phyloP scores from a whole-genome alignment of 2,797 vertebrate genomes.

The Ambastaia sidthimunki region DNA sequence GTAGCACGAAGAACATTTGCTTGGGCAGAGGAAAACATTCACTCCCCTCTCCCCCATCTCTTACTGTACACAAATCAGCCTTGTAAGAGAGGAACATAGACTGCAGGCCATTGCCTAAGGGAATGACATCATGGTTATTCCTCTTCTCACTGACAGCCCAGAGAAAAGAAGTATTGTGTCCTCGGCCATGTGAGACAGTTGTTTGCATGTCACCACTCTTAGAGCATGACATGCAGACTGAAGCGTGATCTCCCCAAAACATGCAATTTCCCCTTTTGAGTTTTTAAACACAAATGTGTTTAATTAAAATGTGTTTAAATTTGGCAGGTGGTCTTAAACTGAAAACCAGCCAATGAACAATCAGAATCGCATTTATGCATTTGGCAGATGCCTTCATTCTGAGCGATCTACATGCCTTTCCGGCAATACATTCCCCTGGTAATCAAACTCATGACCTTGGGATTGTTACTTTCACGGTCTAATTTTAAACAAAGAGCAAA shows the following conservation, averaged over 20 bases:
- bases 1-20: constrained; percentile 52
- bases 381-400: too few relatives aligned
- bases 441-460: too few relatives aligned
- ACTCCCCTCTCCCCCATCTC: constrained; percentile 34
- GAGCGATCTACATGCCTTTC: too few relatives aligned
- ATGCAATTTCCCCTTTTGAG: neutral
- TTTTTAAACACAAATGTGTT: neutral
- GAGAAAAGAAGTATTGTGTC: constrained; percentile 61
- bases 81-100: constrained; percentile 54
- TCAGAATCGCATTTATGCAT: neutral
- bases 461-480: too few relatives aligned
- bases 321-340: neutral
- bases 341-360: neutral
- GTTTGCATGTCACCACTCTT: constrained; percentile 29
- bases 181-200: constrained; percentile 47
- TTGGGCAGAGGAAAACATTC: constrained; percentile 40
- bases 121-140: constrained; percentile 64
- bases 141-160: constrained; percentile 33
- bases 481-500: too few relatives aligned
- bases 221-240: constrained; percentile 35
- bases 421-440: too few relatives aligned
- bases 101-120: constrained; percentile 50
- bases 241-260: constrained; percentile 5
- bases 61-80: constrained; percentile 55
- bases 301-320: neutral